Evolutionary conservation across 2,797 vertebrate species (phyloP), one percentile per base, ranked within the genome.

Genomic region (Lepilemur ruficaudatus): DNA sequence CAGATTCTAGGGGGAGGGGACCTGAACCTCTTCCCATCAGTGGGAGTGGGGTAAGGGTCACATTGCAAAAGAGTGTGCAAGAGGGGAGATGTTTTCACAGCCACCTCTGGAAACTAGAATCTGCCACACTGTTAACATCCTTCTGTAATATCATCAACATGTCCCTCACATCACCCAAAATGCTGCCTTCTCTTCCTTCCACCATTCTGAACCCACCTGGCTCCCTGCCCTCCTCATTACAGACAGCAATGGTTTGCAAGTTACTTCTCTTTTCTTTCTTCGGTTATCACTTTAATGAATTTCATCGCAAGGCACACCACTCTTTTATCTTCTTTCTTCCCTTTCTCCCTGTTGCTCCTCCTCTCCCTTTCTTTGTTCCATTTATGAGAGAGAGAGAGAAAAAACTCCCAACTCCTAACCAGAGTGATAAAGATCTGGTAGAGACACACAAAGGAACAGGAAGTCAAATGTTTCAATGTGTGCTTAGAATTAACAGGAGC

Each of bases 71-170:
- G 30, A 59, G 25, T 4, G 14, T 25, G 25, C 28, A 15, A 23
- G 30, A 52, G 35, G 14, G 11, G 41, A 65, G 30, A 43, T 50
- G 3, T 50, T 83, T 61, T 67, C 69, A 52, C 9, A 89, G 61
- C 46, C 22, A 30, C 41, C n/a, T 48, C 72, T 79, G 38, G 41
- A 92, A 55, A 48, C 59, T 17, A 22, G 20, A 57, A 81, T 35
- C 0, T 4, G 4, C 23, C 38, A 1, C 0, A 3, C 18, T 69
- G 7, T 75, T 55, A 2, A 30, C 48, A 25, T 57, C 38, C 7
- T 30, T 84, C 59, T 57, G 1, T 30, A 69, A 14, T n/a, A 10
- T 46, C 22, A 65, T 4, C 22, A 41, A 43, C 6, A 1, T 20
- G 35, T 25, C 46, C 22, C 57, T 63, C 63, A 28, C 57, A 8